These are phyloP conservation scores for Cyanoliseus patagonus DNA, from an alignment of 2,113 vertebrate species.

Conservation along the genomic window DNA sequence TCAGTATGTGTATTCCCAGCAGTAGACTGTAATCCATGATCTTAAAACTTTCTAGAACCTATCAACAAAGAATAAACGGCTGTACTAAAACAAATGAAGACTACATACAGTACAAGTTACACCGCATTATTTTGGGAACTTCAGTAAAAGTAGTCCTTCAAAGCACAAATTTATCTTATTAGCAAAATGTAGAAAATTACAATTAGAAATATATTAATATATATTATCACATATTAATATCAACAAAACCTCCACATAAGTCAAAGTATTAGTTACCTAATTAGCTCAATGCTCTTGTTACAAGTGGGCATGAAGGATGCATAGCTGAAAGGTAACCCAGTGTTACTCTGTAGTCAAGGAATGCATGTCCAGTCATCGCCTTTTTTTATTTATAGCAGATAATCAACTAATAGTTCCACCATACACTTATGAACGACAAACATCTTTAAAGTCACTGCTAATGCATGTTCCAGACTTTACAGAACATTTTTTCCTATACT, in stretches of 20 bases:
- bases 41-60: constrained; percentile 99
- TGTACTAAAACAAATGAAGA: background rate
- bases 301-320: background rate
- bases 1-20: constrained; percentile 90
- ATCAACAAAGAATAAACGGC: background rate
- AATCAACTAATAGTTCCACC: background rate
- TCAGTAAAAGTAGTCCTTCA: background rate
- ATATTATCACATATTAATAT: background rate
- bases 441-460: background rate
- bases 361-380: background rate
- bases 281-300: background rate
- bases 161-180: background rate
- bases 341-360: background rate
- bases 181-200: background rate
- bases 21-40: constrained; percentile 99
- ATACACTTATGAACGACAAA: background rate
- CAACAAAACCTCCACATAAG: background rate
- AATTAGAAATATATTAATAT: background rate
- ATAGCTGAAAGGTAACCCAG: background rate
- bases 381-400: background rate
- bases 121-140: background rate
- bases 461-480: background rate
- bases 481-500: background rate
- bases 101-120: background rate
- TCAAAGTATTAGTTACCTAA: background rate